Percentiles rank a stretch among this genome's conserved stretches.
Evolutionary conservation across 2,797 vertebrate species (phyloP).

Genomic region (Sebastes oblongus): DNA sequence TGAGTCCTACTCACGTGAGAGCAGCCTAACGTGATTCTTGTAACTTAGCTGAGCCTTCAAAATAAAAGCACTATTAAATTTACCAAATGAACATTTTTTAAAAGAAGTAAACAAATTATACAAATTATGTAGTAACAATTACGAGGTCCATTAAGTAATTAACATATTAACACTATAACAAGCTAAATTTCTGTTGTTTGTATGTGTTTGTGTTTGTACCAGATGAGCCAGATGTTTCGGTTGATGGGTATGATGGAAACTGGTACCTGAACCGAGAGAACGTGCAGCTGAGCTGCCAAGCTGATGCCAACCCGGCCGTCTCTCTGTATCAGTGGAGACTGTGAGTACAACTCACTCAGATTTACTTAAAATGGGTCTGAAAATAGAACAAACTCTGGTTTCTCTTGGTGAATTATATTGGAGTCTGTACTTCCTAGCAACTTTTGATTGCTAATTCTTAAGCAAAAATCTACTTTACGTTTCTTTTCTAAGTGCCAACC

Average conservation of each 20-base stretch:
- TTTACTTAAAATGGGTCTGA: not conserved
- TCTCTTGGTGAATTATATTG: not conserved
- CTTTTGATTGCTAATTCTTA: not conserved
- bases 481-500: not conserved
- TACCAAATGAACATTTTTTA: too few species aligned
- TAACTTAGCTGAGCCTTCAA: too few species aligned
- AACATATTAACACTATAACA: not conserved
- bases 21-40: too few species aligned
- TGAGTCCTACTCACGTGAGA: too few species aligned
- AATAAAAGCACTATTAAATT: too few species aligned
- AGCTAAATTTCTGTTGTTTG: not conserved
- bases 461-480: not conserved
- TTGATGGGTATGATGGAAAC: constrained; percentile 97
- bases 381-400: not conserved
- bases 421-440: not conserved
- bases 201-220: constrained; percentile 17
- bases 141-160: not conserved
- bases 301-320: constrained; percentile 93
- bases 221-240: constrained; percentile 94
- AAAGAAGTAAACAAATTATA: too few species aligned
- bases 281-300: constrained; percentile 90
- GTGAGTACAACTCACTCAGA: constrained; percentile 81
- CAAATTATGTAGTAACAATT: too few species aligned
- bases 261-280: constrained; percentile 95
- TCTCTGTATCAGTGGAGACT: constrained; percentile 93